Evolutionary conservation across 2,797 vertebrate species (phyloP).

Genomic region (Chlorospingus semifuscus): DNA sequence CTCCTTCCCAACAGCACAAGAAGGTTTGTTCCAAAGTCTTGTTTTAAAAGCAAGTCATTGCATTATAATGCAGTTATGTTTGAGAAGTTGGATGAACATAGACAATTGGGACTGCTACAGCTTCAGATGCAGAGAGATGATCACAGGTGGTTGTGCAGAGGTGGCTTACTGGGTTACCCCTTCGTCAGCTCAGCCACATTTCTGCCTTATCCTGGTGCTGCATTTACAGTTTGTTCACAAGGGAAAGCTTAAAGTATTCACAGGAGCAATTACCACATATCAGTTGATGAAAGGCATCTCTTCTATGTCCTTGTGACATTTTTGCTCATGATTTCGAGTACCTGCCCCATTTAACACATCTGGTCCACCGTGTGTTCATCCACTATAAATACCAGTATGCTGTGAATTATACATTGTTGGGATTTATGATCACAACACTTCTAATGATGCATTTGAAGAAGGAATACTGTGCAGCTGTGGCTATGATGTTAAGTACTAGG

Average conservation of each 20-base stretch:
- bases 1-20: accelerated
- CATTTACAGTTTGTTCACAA: not conserved
- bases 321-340: not conserved
- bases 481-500: not conserved
- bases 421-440: not conserved
- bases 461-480: not conserved
- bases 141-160: not conserved
- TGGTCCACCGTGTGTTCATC: accelerated
- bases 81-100: not conserved
- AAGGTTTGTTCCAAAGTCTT: not conserved
- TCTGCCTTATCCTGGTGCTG: not conserved
- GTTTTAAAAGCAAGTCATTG: not conserved
- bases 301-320: not conserved
- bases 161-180: not conserved
- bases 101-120: not conserved
- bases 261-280: not conserved
- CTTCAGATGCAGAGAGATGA: not conserved
- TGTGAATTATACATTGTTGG: accelerated
- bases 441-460: not conserved
- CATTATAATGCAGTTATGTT: not conserved
- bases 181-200: not conserved
- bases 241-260: not conserved
- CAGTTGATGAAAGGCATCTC: not conserved
- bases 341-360: not conserved
- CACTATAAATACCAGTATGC: accelerated